Base-by-base conservation (phyloP, 2,113 vertebrate species). In the Galbula dea region DNA sequence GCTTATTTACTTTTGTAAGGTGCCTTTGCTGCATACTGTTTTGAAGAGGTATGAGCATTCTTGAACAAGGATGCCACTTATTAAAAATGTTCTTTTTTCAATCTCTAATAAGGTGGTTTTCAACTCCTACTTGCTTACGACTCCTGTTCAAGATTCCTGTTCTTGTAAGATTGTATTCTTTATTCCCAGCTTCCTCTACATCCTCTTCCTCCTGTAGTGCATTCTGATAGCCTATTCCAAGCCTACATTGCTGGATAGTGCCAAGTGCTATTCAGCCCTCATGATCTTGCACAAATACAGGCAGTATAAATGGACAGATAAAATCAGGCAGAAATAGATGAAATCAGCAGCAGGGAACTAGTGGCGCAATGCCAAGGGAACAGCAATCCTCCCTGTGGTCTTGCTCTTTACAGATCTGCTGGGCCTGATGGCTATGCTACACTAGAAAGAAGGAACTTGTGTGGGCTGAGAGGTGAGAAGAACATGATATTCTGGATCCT, bases 221-320 rank as follows among this genome's bases (percentile, higher is more conserved):
- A 75, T 61, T 32, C 39, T 57, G 10, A 12, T 3, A 74, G 13
- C n/a, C 21, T 52, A 2, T 26, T 78, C n/a, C 24, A 75, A 59
- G 16, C 5, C 14, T 9, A 15, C 15, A 7, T 3, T 32, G 22
- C 39, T 15, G 8, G 8, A 73, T 12, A 2, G 1, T 15, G 43
- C 13, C 30, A 68, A 32, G 12, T 15, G 8, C 39, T 65, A 11
- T 9, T 84, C 19, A 52, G 11, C 7, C 27, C 34, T 62, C 29
- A 8, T 2, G 14, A 51, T 41, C 24, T 19, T 49, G 5, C 2
- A 3, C 32, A 75, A 71, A 73, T 26, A 76, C 10, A 54, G 24
- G 27, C 37, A 54, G 15, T 57, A 76, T 36, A 66, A 80, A 79
- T 11, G 6, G 52, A 52, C 2, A 67, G 52, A 57, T 30, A 48